Evolutionary conservation across 2,113 vertebrate species (phyloP).

Genomic region (Nothoprocta pentlandii): DNA sequence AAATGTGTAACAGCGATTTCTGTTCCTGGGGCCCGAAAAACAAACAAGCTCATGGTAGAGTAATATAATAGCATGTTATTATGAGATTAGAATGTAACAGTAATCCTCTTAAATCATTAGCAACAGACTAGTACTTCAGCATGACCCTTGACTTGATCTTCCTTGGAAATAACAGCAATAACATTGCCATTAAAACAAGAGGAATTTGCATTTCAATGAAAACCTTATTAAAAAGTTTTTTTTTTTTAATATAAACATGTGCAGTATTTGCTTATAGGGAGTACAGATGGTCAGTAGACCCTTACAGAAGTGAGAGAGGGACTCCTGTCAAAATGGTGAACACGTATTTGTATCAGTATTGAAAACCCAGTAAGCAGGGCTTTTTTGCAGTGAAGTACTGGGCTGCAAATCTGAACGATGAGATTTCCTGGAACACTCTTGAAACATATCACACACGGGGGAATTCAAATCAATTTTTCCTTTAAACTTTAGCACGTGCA

Average conservation of each 20-base stretch:
- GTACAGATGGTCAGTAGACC: background rate
- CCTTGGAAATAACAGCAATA: background rate
- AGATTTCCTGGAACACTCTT: constrained; percentile 46
- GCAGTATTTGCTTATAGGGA: background rate
- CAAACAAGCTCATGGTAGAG: background rate
- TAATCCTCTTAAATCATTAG: constrained; percentile 56
- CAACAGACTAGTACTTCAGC: constrained; percentile 26
- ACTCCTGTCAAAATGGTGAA: background rate
- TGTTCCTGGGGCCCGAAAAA: background rate
- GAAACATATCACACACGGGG: background rate
- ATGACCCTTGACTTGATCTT: constrained; percentile 40
- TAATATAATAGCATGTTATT: background rate
- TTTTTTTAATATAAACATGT: background rate
- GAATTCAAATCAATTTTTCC: constrained; percentile 46
- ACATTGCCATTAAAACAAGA: background rate
- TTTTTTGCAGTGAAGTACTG: background rate
- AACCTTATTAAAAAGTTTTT: background rate
- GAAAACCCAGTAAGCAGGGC: background rate
- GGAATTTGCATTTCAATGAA: background rate
- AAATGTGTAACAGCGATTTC: background rate
- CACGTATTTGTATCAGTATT: background rate
- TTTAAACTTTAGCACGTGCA: constrained; percentile 19
- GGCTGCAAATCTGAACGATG: constrained; percentile 10
- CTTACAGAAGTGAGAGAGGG: background rate
- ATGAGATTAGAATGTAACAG: constrained; percentile 29